Base-by-base conservation (phyloP, 2,888 invertebrate genomes). In the Athripsodes cinereus region DNA sequence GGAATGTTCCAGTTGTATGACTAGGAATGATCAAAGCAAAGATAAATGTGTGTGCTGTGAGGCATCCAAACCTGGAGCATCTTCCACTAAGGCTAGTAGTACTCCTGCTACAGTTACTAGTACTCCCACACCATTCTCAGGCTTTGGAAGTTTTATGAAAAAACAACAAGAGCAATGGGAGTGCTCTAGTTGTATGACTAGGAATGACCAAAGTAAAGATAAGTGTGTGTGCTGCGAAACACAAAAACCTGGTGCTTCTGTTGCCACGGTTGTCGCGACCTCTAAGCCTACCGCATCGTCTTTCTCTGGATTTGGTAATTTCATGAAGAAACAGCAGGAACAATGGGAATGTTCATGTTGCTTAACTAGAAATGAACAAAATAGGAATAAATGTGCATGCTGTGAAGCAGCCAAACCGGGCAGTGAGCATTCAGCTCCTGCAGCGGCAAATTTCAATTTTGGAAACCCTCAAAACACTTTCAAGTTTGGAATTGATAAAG, bases 1-100 rank as follows among this genome's bases (percentile, higher is more conserved):
- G 88, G 82, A 84, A 65, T 89, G 89, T 69, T 71, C 76, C 1
- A 73, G 72, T 19, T 88, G 88, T 68, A 74, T 83, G 71, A 72
- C 86, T 13, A 72, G 78, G 44, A 88, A 88, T 68, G 70, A 76
- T 8, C 67, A 69, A 1, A 70, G 71, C n/a, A 68, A 67, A 1
- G 66, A 64, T 2, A 71, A 71, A 22, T 85, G 85, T 65, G 72
- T 74, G 6, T 82, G 84, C 20, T 85, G 85, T 67, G 72, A 76
- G 61, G 71, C 74, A 13, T 65, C 74, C 1, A 78, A 74, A 65
- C 69, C 73, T 13, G 68, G 65, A 22, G 61, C 59, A 52, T 60
- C 31, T 19, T 46, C 53, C 52, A 35, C 44, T 49, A 47, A 26
- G 1, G 13, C 55, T 1, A 11, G 49, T n/a, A 10, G 53, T n/a